Evolutionary conservation across 2,888 invertebrate genomes (phyloP).

Genomic region (Frankliniella intonsa): DNA sequence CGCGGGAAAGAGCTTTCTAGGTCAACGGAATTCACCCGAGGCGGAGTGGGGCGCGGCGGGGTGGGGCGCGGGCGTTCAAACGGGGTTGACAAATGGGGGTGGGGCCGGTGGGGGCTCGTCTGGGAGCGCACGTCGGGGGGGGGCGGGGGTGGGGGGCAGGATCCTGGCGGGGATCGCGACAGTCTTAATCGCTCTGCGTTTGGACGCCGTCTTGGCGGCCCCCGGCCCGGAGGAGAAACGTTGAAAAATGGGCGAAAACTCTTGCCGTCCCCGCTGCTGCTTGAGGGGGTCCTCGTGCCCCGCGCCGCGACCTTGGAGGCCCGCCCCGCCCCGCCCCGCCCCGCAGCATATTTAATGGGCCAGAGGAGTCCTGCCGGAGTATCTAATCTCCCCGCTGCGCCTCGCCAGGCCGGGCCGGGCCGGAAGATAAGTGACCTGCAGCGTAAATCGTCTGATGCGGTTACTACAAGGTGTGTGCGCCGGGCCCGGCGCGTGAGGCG

Average conservation of each 20-base stretch:
- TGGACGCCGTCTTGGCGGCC: background rate
- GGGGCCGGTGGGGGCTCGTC: background rate
- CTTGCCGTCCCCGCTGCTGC: background rate
- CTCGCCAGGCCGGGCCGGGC: background rate
- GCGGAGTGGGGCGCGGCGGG: too few relatives aligned
- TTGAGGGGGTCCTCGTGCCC: background rate
- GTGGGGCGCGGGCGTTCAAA: too few relatives aligned
- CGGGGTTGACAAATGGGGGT: background rate
- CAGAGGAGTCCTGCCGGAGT: background rate
- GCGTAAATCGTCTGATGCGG: background rate
- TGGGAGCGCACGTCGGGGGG: too few relatives aligned
- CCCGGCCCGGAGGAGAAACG: background rate
- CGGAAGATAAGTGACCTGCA: background rate
- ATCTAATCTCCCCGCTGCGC: background rate
- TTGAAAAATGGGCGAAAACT: background rate
- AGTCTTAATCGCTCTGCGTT: background rate
- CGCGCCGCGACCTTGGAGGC: background rate
- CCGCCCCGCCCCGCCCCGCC: background rate
- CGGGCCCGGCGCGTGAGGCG: background rate
- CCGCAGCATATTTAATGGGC: background rate
- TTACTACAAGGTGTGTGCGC: background rate
- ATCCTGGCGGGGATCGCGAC: background rate
- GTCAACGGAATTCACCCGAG: too few relatives aligned
- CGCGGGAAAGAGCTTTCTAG: too few relatives aligned
- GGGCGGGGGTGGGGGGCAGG: too few relatives aligned